Conservation (phyloP, 1,140 invertebrate genomes). For the Leptonema lineaticorne region DNA sequence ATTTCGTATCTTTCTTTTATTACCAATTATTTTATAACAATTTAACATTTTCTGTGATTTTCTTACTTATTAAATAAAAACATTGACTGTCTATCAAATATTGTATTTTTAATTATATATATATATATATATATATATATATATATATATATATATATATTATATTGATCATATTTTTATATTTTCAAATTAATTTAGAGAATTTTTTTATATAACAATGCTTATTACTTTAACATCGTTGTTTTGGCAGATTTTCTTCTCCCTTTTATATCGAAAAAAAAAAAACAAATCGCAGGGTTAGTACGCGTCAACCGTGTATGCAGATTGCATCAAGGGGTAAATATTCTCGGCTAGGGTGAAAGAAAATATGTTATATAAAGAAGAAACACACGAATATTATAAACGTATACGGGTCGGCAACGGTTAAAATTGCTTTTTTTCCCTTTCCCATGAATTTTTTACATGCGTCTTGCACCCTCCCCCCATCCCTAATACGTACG, state of each 20-base stretch:
- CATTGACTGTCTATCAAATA: no score
- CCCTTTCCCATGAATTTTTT: no score
- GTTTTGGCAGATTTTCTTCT: background rate
- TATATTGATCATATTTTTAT: no score
- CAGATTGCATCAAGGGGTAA: constrained; percentile 18
- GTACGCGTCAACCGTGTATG: background rate
- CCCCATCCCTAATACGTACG: no score
- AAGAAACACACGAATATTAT: constrained; percentile 14
- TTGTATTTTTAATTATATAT: no score
- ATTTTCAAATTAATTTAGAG: no score
- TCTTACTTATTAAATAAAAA: no score
- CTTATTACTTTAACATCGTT: no score
- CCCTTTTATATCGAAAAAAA: background rate
- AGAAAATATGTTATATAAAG: constrained; percentile 17
- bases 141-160: no score
- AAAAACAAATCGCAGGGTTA: background rate
- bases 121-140: no score
- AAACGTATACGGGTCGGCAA: background rate
- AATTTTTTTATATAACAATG: no score
- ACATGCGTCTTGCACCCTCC: background rate
- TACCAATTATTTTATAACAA: background rate
- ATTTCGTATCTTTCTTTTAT: background rate
- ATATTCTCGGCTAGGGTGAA: constrained; percentile 2
- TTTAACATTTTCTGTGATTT: background rate
- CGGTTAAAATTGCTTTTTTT: constrained; percentile 18